A percentile compares a stretch with the other conserved stretches of the same genome.
Conservation (phyloP, 1,140 invertebrate species). For the Leptonema lineaticorne region DNA sequence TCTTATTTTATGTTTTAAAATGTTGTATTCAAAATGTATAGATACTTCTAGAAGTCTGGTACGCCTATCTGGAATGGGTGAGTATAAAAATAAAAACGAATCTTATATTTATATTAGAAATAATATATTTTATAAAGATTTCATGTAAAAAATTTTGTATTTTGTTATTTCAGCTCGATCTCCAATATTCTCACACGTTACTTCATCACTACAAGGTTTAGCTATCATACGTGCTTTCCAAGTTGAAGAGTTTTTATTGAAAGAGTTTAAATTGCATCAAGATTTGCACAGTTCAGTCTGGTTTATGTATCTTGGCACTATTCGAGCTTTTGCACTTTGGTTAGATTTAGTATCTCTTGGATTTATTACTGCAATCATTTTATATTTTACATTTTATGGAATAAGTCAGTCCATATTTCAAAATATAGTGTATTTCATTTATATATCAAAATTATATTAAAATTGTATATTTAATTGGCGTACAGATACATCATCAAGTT, state of each 20-base stretch:
- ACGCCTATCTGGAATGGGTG: slow-evolving; percentile 61
- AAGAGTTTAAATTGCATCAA: slow-evolving; percentile 56
- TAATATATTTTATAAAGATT: too few species aligned
- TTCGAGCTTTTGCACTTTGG: slow-evolving; percentile 70
- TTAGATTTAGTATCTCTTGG: slow-evolving; percentile 67
- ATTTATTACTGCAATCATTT: slow-evolving; percentile 62
- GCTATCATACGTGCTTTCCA: slow-evolving; percentile 66
- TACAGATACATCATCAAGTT: slow-evolving; percentile 57
- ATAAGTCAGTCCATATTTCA: slow-evolving; percentile 35
- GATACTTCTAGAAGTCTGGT: slow-evolving; percentile 67
- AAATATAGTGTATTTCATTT: too few species aligned
- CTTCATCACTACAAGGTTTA: slow-evolving; percentile 65
- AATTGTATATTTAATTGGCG: too few species aligned
- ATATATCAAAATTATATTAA: too few species aligned
- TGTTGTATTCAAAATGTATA: too few species aligned
- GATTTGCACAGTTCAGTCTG: slow-evolving; percentile 55
- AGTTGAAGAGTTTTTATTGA: slow-evolving; percentile 58
- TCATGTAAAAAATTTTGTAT: too few species aligned
- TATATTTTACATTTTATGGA: slow-evolving; percentile 57
- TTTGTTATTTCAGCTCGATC: slow-evolving; percentile 54
- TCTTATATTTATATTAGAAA: too few species aligned
- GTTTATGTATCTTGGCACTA: slow-evolving; percentile 66
- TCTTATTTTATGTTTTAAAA: too few species aligned
- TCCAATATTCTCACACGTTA: slow-evolving; percentile 72
- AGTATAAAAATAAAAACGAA: slow-evolving; percentile 23